Conservation (phyloP, 2,888 invertebrate species). For the Metallyticus violacea region DNA sequence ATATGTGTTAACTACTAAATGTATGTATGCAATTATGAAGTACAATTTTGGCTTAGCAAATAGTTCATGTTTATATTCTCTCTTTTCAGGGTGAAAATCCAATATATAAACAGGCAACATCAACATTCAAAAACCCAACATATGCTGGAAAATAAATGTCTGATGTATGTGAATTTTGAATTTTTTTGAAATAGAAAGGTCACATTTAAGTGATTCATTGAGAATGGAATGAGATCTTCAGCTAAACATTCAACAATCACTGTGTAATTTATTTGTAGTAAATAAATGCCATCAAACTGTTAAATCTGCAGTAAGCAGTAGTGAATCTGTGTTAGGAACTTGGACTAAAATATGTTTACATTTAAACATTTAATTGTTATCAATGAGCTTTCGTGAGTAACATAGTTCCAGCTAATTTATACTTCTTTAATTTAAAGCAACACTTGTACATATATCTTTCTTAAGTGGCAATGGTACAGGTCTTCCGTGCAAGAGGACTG, state of each 20-base stretch:
- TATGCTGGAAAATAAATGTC: constrained; percentile 69
- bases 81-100: constrained; percentile 91
- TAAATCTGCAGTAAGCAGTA: background rate
- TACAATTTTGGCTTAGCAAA: background rate
- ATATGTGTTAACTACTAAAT: too few relatives aligned
- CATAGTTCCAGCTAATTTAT: background rate
- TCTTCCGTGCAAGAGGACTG: background rate
- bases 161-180: background rate
- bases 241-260: too few relatives aligned
- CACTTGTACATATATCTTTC: background rate
- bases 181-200: too few relatives aligned
- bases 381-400: background rate
- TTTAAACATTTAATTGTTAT: background rate
- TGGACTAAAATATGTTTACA: background rate
- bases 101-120: constrained; percentile 98
- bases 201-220: too few relatives aligned
- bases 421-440: background rate
- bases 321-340: background rate
- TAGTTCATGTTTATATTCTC: constrained; percentile 19
- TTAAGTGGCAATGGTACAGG: background rate
- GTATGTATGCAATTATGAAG: background rate
- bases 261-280: too few relatives aligned
- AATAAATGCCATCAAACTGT: too few relatives aligned
- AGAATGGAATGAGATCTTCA: too few relatives aligned
- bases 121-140: constrained; percentile 99